Base-by-base conservation (phyloP, 2,888 invertebrate species). In the Mythimna ferrago region DNA sequence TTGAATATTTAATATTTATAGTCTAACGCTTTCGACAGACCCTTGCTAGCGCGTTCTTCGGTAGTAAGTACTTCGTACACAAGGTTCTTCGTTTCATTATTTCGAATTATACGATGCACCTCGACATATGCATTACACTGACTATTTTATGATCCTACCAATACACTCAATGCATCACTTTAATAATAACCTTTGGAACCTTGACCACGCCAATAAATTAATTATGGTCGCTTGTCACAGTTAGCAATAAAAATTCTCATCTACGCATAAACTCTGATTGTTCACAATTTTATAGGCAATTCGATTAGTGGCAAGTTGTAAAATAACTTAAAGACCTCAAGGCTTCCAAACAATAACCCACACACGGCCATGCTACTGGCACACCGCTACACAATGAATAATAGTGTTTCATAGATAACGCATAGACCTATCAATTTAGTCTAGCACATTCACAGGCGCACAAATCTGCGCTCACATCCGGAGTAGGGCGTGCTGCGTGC, bases 391-490 rank as follows among this genome's bases (percentile, higher is more conserved):
- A 90, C 90, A 91, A 92, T 89, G 87, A 89, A 86, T 86, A 88
- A 83, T 87, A 85, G 71, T 76, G 80, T 79, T 81, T 80, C 76
- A 85, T 86, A 93, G 93, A 93, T 93, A 94, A 92, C 91, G 91
- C 89, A 89, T 89, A 90, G 91, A 91, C 86, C 91, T 94, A 94
- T 95, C 93, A 93, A 93, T 94, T 94, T 92, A 90, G 94, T 93
- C 93, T 94, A 95, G 94, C 88, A 92, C 91, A 93, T 94, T 94
- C 94, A 93, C 93, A 93, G 89, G 88, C 92, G 86, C 91, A 93
- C 92, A 93, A 95, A 94, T 94, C 94, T 94, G 94, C 91, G 93
- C 90, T 93, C 91, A 92, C 94, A 95, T 96, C 96, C 96, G 94
- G 95, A 96, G 94, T 93, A 93, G 94, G 94, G 94, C 93, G 92